phyloP scores from a whole-genome alignment of 2,113 vertebrate species.

The Saimiri boliviensis region DNA sequence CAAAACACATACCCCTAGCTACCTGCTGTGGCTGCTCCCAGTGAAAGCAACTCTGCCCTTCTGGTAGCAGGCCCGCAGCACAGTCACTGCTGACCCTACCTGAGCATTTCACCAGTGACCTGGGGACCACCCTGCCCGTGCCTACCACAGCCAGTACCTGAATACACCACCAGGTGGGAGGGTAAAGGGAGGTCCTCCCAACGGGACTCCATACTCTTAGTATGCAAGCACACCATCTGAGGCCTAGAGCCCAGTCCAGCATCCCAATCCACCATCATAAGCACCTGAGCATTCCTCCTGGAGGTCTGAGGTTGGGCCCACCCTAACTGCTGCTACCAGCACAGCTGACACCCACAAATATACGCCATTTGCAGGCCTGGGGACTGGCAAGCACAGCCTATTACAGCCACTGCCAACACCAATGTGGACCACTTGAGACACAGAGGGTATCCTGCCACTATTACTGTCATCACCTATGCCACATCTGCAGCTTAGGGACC shows the following conservation, averaged over 20 bases:
- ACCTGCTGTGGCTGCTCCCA: neutral
- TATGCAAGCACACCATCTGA: no score
- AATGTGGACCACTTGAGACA: neutral
- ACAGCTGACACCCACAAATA: neutral
- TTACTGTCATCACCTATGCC: neutral
- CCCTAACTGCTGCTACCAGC: neutral
- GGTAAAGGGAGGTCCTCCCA: no score
- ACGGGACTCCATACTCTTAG: no score
- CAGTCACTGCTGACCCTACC: neutral
- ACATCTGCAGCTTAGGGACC: neutral
- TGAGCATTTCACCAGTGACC: neutral
- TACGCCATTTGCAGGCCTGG: no score
- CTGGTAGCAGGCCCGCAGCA: neutral
- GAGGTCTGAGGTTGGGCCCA: neutral
- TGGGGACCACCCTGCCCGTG: neutral
- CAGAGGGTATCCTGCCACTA: neutral
- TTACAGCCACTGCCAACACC: no score
- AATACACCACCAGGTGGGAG: no score
- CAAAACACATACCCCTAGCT: neutral
- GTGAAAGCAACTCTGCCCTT: neutral
- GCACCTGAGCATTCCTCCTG: neutral
- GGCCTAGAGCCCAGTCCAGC: no score
- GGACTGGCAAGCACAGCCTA: no score
- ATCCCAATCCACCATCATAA: neutral
- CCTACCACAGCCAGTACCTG: no score